Percentiles rank a stretch among this genome's conserved stretches.
Conservation (phyloP, 1,140 invertebrate species). For the Hylaeus volcanicus region DNA sequence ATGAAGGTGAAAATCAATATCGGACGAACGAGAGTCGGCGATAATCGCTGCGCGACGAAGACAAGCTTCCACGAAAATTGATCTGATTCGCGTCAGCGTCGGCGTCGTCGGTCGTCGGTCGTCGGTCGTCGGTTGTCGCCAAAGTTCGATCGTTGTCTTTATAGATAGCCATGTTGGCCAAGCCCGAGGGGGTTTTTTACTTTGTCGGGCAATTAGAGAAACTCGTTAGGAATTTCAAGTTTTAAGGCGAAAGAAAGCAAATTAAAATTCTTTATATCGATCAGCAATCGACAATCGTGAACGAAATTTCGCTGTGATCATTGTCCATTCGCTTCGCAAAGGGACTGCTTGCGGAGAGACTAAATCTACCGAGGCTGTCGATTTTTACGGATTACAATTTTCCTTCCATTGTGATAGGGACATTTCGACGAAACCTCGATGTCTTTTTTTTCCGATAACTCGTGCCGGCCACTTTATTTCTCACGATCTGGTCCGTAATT, state of each 20-base stretch:
- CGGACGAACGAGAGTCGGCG: neutral
- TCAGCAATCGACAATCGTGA: too few species aligned
- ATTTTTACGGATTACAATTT: conserved; percentile 12
- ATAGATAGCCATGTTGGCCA: too few species aligned
- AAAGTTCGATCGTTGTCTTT: too few species aligned
- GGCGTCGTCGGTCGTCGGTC: neutral
- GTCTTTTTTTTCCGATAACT: neutral
- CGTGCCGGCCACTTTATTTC: neutral
- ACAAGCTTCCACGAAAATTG: neutral
- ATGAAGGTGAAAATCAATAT: conserved; percentile 27
- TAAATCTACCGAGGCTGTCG: neutral
- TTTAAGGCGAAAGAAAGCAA: too few species aligned
- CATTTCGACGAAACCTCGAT: neutral
- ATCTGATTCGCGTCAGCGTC: neutral
- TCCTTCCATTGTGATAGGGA: neutral
- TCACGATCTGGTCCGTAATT: neutral
- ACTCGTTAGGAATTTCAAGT: too few species aligned
- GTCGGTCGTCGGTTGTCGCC: too few species aligned
- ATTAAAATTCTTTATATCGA: too few species aligned
- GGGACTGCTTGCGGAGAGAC: neutral
- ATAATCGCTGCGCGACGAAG: neutral
- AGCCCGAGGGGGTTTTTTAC: too few species aligned
- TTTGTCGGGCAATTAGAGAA: too few species aligned
- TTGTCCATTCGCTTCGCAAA: too few species aligned
- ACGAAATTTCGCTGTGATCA: neutral